Evolutionary conservation across 2,113 vertebrate genomes (phyloP).

Genomic region (Cyanoliseus patagonus): DNA sequence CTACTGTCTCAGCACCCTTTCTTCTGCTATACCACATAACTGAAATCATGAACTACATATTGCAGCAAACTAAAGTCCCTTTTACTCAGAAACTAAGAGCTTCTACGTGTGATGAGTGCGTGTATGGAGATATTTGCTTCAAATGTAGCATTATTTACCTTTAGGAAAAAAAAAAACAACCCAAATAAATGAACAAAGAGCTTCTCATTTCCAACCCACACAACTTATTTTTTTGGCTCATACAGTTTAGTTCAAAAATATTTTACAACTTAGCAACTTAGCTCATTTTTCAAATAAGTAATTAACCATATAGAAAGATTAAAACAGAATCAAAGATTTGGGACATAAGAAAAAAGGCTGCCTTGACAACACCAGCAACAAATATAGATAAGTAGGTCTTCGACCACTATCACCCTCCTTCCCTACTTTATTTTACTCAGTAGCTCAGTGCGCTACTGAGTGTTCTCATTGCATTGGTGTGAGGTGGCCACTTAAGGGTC

Average conservation of each 20-base stretch:
- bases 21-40: background rate
- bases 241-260: background rate
- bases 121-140: background rate
- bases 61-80: background rate
- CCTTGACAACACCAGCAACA: background rate
- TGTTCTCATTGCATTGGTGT: background rate
- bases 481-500: slow-evolving; percentile 23
- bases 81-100: background rate
- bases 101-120: background rate
- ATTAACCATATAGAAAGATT: background rate
- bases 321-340: background rate
- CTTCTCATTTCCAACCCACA: background rate
- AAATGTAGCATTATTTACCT: background rate
- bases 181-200: background rate
- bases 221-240: background rate
- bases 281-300: background rate
- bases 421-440: slow-evolving; percentile 19
- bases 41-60: rapidly evolving
- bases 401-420: background rate
- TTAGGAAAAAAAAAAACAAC: background rate
- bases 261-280: background rate
- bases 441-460: background rate
- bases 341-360: background rate
- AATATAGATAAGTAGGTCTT: background rate
- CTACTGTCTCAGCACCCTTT: background rate